Evolutionary conservation across 1,140 invertebrate species (phyloP), one percentile per base, ranked within the genome.

Genomic region (Pachyrhynchus sulphureomaculatus): DNA sequence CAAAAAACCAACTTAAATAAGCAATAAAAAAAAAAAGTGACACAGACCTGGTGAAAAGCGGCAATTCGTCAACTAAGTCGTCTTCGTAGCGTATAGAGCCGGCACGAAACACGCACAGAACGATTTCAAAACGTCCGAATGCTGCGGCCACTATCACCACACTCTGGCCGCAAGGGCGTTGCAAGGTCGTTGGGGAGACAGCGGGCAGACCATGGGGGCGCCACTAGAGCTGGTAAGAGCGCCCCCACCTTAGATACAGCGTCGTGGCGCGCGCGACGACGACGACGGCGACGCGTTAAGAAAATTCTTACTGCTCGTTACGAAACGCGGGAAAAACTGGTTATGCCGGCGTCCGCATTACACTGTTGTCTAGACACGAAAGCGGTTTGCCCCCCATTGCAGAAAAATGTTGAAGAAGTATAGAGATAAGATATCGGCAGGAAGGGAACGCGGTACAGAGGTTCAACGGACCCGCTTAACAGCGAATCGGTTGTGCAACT

Each of bases 111-210:
- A n/a, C n/a, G 12, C 26, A 12, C 15, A 17, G 26, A 54, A 26
- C 51, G 42, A 36, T n/a, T 37, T 41, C 51, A 42, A 24, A 54
- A 54, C 51, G 53, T 44, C 53, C 53, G 53, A 56, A 45, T 56
- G 17, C 53, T 34, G 26, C 52, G 49, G 57, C 45, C 63, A 62
- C 64, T 64, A 65, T 65, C 67, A 64, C 62, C 48, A 65, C 53
- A 68, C 68, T 67, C 65, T 26, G 37, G 34, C 33, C 37, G 42
- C 66, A 70, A 70, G 68, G 68, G 59, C 68, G 62, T 60, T 60
- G 20, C 68, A 69, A 69, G 68, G 68, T 68, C 68, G 66, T 57
- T n/a, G 13, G 12, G 53, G 53, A 45, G 39, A 55, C 41, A 6
- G 39, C 39, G 2, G 39, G 23, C 29, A 15, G 24, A 15, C 13